Base-by-base conservation (phyloP, 2,113 vertebrate species). In the Onychorhynchus coronatus region DNA sequence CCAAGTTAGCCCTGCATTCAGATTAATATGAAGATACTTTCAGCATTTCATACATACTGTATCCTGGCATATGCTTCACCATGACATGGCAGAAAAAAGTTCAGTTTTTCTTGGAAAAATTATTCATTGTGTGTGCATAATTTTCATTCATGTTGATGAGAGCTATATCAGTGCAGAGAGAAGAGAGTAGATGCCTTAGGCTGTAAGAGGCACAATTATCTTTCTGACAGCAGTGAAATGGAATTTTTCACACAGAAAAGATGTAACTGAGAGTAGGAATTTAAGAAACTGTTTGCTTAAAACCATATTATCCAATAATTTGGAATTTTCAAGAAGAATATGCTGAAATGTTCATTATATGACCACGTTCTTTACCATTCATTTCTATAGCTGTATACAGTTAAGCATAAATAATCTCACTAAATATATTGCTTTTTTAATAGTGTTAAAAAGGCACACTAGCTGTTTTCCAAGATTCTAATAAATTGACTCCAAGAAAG, bases 211-310 rank as follows among this genome's bases (percentile, higher is more conserved):
- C 52, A 71, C 72, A 81, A 74, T 94, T 93, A 63, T 89, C 59
- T 89, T 92, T 59, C 82, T 77, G 65, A 81, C 79, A 86, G 33
- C 68, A 89, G 65, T n/a, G 72, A 89, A 92, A 92, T 91, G 39
- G 52, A 93, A 55, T 78, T 96, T 95, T 94, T 95, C 63, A 76
- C 3, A 5, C 66, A 75, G 68, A 56, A 85, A 76, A 89, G 24
- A 49, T 65, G 44, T 44, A 89, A 94, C 55, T 1, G 8, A 86
- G 65, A 73, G 33, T 8, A 75, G 19, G 52, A 89, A 59, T 91
- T 74, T 62, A 77, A 92, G 86, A 86, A 88, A 91, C 80, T 33
- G 8, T 59, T 25, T 53, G 8, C 31, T 66, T 68, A 52, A 85
- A 87, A 91, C 28, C 30, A 49, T 67, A 68, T 52, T 73, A 25